Evolutionary conservation across 2,113 vertebrate genomes (phyloP), one percentile per base, ranked within the genome.

Genomic region (Narcine bancroftii): DNA sequence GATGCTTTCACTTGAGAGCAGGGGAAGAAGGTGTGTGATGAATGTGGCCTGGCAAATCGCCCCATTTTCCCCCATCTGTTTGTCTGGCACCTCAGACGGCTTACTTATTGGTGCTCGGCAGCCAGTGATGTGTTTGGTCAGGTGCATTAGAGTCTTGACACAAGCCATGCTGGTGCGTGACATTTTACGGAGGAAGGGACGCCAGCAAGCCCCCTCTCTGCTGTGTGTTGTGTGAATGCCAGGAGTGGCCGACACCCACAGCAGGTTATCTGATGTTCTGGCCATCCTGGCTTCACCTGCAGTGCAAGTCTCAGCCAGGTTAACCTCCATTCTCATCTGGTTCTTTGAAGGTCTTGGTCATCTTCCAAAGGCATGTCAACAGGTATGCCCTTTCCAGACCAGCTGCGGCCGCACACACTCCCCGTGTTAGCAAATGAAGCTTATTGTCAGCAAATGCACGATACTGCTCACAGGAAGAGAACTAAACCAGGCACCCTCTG

Each of bases 1-100:
- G n/a, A 89, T 89, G 56, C 42, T 89, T 56, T 89, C 85, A 65
- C 85, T 89, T 56, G 65, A 60, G 56, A 89, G 56, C 66, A 69
- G 66, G 66, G 5, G 24, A 21, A 69, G 66, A 24, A 69, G 66
- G 56, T 60, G 56, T 3, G 81, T 29, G 50, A 0, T 56, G 50
- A 15, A 69, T 17, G 66, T 24, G 26, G 26, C 24, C 45, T 50
- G 9, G 77, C 13, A 45, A 29, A 3, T 81, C 47, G 33, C 53
- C 47, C 2, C 26, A 50, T 45, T 15, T 24, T 5, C 26, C 53
- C n/a, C 81, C 81, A 36, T 15, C 50, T 3, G 26, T n/a, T 21
- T 21, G 6, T 21, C 77, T 11, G 33, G 33, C 85, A 89, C 83
- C 19, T 87, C 85, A 65, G 85, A 7, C 36, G 24, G 36, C 56